A percentile compares a stretch with the other conserved stretches of the same genome.
These are phyloP conservation scores for Nesoenas mayeri DNA, from an alignment of 2,113 vertebrate genomes.

Conservation along the genomic window DNA sequence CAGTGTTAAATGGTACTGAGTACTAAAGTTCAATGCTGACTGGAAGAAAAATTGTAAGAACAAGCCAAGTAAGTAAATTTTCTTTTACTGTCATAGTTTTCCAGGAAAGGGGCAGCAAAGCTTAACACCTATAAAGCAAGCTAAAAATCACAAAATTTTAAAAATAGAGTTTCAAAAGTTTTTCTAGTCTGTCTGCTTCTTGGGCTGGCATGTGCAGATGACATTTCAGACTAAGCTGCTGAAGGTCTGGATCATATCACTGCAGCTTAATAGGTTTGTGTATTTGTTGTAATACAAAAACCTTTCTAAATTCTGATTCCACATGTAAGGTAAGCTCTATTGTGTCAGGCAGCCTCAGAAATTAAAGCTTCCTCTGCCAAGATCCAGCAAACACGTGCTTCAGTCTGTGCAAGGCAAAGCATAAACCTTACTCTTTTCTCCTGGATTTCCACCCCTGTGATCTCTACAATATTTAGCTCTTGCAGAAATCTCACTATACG, in stretches of 20 bases:
- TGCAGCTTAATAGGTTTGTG: background rate
- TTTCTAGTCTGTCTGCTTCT: background rate
- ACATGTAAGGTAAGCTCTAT: background rate
- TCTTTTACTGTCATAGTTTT: background rate
- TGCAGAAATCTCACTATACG: background rate
- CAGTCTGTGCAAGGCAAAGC: background rate
- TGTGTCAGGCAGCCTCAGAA: background rate
- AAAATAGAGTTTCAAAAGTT: background rate
- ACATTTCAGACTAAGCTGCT: background rate
- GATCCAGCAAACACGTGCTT: background rate
- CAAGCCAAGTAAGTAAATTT: background rate
- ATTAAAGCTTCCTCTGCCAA: background rate
- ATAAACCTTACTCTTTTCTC: background rate
- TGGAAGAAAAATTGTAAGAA: constrained; percentile 18
- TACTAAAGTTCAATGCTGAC: background rate
- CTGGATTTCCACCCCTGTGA: background rate
- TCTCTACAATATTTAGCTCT: background rate
- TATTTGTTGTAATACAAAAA: background rate
- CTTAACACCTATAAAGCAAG: background rate
- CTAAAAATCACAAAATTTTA: background rate
- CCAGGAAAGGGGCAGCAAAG: background rate
- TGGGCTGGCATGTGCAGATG: background rate
- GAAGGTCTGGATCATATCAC: background rate
- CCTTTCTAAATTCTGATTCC: background rate
- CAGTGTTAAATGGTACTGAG: background rate